Evolutionary conservation across 1,140 invertebrate genomes (phyloP), one percentile per base, ranked within the genome.

Genomic region (Macrobrachium rosenbergii): DNA sequence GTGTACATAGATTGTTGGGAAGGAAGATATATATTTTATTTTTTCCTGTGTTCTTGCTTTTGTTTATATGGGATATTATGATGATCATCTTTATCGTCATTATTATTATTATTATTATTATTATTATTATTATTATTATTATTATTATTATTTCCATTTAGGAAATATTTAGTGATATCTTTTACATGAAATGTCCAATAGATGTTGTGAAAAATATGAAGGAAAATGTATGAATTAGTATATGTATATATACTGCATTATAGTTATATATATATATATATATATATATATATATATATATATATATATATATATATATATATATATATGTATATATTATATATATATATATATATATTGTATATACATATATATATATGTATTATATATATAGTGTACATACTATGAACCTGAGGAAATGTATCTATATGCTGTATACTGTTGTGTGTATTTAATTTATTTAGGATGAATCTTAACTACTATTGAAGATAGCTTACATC

Each of bases 1-100:
- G 16, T 85, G 83, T 85, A 85, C 83, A 85, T 85, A 85, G 60
- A 78, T 85, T 85, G 83, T 85, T 85, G 83, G 75, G 75, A 85
- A 59, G 52, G 52, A 82, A 82, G 69, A 67, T 52, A 85, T 85
- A 85, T 85, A 78, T 78, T 85, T 78, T 78, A 69, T 85, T 85
- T 83, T 67, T 23, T 82, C 64, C 23, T 76, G 28, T 83, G 58
- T 77, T 78, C 72, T 63, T 52, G 62, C 73, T 78, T 67, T 85
- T 85, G 83, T 78, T 63, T 85, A 85, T 67, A 85, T 64, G 62
- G 75, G 45, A 79, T 63, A 76, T 67, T 67, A 43, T 52, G 75
- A 69, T 77, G 72, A 52, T 52, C 52, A 52, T 52, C 52, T 52
- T 52, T 52, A 52, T 52, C 7, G 7, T 52, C 7, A 52, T 52